Base-by-base conservation (phyloP, 2,888 invertebrate species). In the Tetrapedia diversipes region DNA sequence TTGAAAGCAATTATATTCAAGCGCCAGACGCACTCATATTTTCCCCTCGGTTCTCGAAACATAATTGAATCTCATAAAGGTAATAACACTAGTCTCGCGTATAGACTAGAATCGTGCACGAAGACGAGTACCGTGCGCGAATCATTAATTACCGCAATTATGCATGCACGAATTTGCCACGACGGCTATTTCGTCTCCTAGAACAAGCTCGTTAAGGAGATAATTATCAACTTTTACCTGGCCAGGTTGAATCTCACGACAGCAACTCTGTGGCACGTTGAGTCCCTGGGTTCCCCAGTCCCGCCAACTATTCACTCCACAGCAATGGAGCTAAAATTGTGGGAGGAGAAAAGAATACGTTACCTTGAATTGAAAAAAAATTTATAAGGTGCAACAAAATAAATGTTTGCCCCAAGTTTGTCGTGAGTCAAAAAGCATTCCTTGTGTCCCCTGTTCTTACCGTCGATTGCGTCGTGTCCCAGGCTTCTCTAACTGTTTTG, bases 391-490 rank as follows among this genome's bases (percentile, higher is more conserved):
- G 0, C 37, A n/a, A 47, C n/a, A 6, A 16, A 45, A 47, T 61
- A 45, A 49, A 47, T 29, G 24, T n/a, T 29, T 14, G 34, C n/a
- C 11, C 0, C 19, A 34, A 32, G 51, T 34, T 49, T 71, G 16
- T 27, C 22, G 34, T 2, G 19, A 3, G 2, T 49, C 39, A 7
- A 32, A n/a, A 7, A 11, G 7, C 14, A 11, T 41, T 11, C 22
- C 22, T 53, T 22, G 6, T 14, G 4, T 6, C 7, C n/a, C n/a
- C n/a, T n/a, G 29, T 57, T 54, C 70, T 89, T 86, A 94, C 94
- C 83, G 93, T 92, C 77, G 94, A 94, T 91, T 98, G 98, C 0
- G 97, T 96, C 79, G 95, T 94, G 90, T 98, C 97, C 98, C 98
- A 98, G 0, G 98, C 95, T 70, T 94, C 94, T 1, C 96, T 96